Evolutionary conservation across 1,140 invertebrate species (phyloP).

Genomic region (Rhyzopertha dominica): DNA sequence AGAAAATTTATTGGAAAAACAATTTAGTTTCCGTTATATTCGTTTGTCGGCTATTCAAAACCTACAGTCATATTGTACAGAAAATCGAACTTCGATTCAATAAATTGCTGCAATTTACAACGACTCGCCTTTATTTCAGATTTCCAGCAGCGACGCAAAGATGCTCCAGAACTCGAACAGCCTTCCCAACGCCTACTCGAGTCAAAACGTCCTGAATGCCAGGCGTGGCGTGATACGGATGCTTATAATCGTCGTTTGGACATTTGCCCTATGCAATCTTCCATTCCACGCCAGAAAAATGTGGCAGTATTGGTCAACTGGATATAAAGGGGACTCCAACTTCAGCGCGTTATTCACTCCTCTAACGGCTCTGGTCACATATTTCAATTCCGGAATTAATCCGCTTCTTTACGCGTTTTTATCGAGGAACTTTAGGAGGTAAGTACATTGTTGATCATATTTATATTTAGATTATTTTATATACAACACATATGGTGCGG

Average conservation of each 20-base stretch:
- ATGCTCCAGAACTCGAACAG: constrained; percentile 36
- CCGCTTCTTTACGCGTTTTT: constrained; percentile 80
- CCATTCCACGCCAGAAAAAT: constrained; percentile 79
- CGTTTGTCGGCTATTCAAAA: too few species aligned
- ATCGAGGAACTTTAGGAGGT: constrained; percentile 65
- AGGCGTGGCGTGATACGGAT: constrained; percentile 70
- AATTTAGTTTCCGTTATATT: too few species aligned
- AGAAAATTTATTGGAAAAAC: too few species aligned
- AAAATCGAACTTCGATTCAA: too few species aligned
- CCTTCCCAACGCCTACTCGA: constrained; percentile 50
- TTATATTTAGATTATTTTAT: constrained; percentile 1
- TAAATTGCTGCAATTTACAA: too few species aligned
- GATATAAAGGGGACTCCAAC: constrained; percentile 37
- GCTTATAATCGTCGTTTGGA: constrained; percentile 69
- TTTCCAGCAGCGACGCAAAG: constrained; percentile 17
- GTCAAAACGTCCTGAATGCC: constrained; percentile 62
- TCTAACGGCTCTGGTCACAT: constrained; percentile 76
- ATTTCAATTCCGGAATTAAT: constrained; percentile 80
- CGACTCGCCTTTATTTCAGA: constrained; percentile 18
- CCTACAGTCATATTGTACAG: too few species aligned
- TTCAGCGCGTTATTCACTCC: constrained; percentile 73
- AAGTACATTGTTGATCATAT: constrained; percentile 16
- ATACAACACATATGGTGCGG: background rate
- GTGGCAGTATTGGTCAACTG: constrained; percentile 61
- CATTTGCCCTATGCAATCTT: constrained; percentile 79